Percentiles rank a stretch among this genome's conserved stretches.
phyloP scores from a whole-genome alignment of 2,797 vertebrate genomes.

The Propithecus perrieri region DNA sequence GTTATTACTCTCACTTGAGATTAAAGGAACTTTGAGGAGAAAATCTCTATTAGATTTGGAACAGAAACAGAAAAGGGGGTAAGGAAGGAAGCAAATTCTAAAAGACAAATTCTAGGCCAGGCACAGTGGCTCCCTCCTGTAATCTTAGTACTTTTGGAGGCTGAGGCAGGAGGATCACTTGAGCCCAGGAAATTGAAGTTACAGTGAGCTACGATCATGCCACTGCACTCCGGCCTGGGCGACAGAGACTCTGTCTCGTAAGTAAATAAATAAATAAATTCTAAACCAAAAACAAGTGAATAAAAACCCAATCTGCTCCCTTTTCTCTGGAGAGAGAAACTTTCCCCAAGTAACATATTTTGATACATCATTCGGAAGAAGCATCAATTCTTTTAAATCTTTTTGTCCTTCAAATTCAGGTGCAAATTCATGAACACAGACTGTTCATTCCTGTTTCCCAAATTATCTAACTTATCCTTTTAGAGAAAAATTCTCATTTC shows the following conservation, averaged over 20 bases:
- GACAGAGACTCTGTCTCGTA: background rate
- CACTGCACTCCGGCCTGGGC: background rate
- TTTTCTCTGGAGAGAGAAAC: background rate
- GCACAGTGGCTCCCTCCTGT: background rate
- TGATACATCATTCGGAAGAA: background rate
- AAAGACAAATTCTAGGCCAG: background rate
- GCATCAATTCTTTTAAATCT: background rate
- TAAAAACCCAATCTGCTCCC: background rate
- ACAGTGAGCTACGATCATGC: background rate
- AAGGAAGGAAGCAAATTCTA: background rate
- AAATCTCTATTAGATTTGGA: background rate
- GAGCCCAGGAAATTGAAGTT: background rate
- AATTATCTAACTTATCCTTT: slow-evolving; percentile 3
- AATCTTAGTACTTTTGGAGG: background rate
- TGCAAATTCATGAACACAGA: background rate
- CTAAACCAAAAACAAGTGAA: background rate
- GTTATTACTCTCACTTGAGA: background rate
- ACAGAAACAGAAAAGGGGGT: background rate
- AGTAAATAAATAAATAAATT: background rate
- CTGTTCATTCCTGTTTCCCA: background rate
- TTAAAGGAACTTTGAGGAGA: background rate
- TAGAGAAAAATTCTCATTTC: background rate
- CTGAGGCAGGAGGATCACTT: background rate
- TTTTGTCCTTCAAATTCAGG: background rate
- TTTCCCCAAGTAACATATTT: background rate